Base-by-base conservation (phyloP, 2,888 invertebrate species). In the Tachina lurida region DNA sequence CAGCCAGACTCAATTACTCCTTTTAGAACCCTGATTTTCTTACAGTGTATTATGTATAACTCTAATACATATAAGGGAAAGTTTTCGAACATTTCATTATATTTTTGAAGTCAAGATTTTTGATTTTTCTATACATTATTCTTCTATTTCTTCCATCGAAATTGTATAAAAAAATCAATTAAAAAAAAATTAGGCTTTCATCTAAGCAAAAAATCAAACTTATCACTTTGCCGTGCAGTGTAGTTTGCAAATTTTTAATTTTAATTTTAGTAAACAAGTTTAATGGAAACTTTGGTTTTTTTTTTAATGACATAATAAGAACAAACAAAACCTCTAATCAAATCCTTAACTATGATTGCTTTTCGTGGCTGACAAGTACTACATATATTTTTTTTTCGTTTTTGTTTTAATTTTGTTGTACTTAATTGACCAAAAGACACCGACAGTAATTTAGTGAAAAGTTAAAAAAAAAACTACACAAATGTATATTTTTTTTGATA, bases 371-470 rank as follows among this genome's bases (percentile, higher is more conserved):
- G 67, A 56, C 56, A 60, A 60, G 31, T 71, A 52, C 58, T 60
- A 39, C 2, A 1, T 19, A n/a, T 43, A 15, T 10, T 41, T 49
- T 62, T 62, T 77, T 31, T 31, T 31, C n/a, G n/a, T n/a, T n/a
- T n/a, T n/a, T n/a, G n/a, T n/a, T 41, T 31, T 22, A n/a, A 31
- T 77, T 65, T 78, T 56, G 43, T 58, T 47, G 31, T 49, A 73
- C 54, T 70, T 81, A 84, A 81, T 84, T 84, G 80, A 60, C 71
- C 67, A 84, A 84, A 81, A 67, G 73, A 76, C 58, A 68, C 80
- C 80, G 84, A 70, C 45, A 43, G 62, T 10, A 17, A 76, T 47
- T 74, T 49, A 13, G 58, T n/a, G 47, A 39, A n/a, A 17, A 17
- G 3, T 9, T 41, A 17, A 82, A 63, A 76, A 65, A 71, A 65